Base-by-base conservation (phyloP, 2,888 invertebrate genomes). In the Cyclophora punctaria region DNA sequence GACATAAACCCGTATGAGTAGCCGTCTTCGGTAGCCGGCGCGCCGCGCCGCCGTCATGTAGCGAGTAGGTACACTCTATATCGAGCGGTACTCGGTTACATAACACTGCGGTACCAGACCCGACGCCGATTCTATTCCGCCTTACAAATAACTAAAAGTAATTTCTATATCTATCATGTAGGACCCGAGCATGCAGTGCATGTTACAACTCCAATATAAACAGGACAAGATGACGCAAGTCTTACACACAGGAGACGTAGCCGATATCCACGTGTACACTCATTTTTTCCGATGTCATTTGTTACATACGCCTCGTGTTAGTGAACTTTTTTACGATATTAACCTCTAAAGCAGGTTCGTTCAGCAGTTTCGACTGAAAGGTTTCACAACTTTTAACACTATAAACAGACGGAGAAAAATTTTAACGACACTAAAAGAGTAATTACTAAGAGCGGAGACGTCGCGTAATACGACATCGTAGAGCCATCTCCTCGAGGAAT, bases 41-140 rank as follows among this genome's bases (percentile, higher is more conserved):
- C 65, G 58, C 58, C 68, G 69, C 71, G 67, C 64, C 71, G 71
- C 66, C 66, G 59, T 50, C 50, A 44, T 48, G 52, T 56, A 55
- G 53, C 54, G 53, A 64, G 65, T 68, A 63, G 62, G 66, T 70
- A 71, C 69, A 62, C 67, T 67, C 67, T 70, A 71, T 81, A 83
- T 83, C 78, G 83, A 83, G 77, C 84, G 83, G 68, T 60, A 60
- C 64, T 57, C 59, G 64, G 71, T 84, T 84, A 81, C 81, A 76
- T 84, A 84, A 83, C 71, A 83, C 83, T 84, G 84, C 84, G 84
- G 83, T 76, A 81, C 71, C 64, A 71, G 72, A 71, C 71, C 67
- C 71, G 68, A 63, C 65, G 67, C 62, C 63, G 67, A 66, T 72
- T 69, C 66, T 62, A 66, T 73, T 70, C 65, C 62, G 65, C 60